Conservation (phyloP, 1,140 invertebrate genomes). For the Aricia agestis region DNA sequence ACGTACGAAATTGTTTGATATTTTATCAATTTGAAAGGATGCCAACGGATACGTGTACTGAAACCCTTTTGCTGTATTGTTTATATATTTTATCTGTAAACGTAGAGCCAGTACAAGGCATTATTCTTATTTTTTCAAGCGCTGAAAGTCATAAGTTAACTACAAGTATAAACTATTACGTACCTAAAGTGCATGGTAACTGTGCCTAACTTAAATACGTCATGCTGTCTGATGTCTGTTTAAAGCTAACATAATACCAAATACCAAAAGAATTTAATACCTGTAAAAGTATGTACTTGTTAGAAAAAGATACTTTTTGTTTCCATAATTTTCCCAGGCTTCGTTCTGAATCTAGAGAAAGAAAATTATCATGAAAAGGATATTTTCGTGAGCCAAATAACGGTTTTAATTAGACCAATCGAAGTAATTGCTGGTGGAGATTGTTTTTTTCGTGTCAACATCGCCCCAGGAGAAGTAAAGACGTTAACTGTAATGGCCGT, state of each 20-base stretch:
- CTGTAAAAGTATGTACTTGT: too few relatives aligned
- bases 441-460: slow-evolving; percentile 66
- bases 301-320: too few relatives aligned
- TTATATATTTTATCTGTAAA: neutral
- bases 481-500: slow-evolving; percentile 57
- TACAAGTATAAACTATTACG: too few relatives aligned
- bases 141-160: too few relatives aligned
- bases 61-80: neutral
- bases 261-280: too few relatives aligned
- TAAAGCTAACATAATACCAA: too few relatives aligned
- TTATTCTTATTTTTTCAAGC: too few relatives aligned
- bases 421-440: slow-evolving; percentile 61
- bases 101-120: neutral
- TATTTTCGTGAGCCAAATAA: neutral
- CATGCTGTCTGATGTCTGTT: too few relatives aligned
- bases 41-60: neutral
- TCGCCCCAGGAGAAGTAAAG: slow-evolving; percentile 42
- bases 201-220: too few relatives aligned
- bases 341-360: too few relatives aligned
- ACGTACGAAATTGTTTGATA: neutral
- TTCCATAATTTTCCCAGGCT: too few relatives aligned
- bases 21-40: slow-evolving; percentile 5
- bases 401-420: slow-evolving; percentile 59
- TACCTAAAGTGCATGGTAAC: too few relatives aligned
- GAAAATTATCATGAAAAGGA: neutral